Evolutionary conservation across 2,888 invertebrate genomes (phyloP), one percentile per base, ranked within the genome.

Genomic region (Coenonympha arcania): DNA sequence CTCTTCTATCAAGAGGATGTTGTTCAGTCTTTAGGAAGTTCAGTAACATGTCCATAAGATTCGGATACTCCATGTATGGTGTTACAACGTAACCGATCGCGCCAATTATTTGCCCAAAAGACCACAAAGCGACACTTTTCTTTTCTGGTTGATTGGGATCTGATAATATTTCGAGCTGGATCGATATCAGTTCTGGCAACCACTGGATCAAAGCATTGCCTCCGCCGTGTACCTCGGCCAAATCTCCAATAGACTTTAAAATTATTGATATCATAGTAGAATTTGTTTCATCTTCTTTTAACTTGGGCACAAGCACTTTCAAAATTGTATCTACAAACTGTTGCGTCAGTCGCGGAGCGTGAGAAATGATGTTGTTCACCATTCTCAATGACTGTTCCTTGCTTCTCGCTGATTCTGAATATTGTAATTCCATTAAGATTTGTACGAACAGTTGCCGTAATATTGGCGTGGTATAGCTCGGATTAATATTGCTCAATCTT

Each of bases 381-480:
- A 99, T 95, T 59, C 95, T 89, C 0, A 99, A 94, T 33, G 96
- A 94, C 72, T 98, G 98, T 73, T 99, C 99, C 76, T 99, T 99
- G 73, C 97, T 97, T 33, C 97, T 89, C 9, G 95, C 94, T 70
- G 97, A 94, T 39, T 98, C 98, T 24, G 97, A 97, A 81, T 97
- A 94, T 66, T 98, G 96, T 53, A 99, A 76, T 73, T 98, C 98
- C 15, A 95, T 95, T 33, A 99, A 83, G 54, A 98, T 89, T 88
- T 98, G 92, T 11, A 99, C 94, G 50, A 99, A 89, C 9, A 95
- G 91, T 73, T 97, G 95, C 22, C 99, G 88, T 22, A 99, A 87
- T 24, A 95, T 94, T 0, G 99, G 99, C 90, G 98, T 95, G 2
- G 99, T 96, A 71, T 98, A 98, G 1, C 99, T 98, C 0, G 99